phyloP scores from a whole-genome alignment of 2,888 invertebrate genomes.

The Oligia strigilis region DNA sequence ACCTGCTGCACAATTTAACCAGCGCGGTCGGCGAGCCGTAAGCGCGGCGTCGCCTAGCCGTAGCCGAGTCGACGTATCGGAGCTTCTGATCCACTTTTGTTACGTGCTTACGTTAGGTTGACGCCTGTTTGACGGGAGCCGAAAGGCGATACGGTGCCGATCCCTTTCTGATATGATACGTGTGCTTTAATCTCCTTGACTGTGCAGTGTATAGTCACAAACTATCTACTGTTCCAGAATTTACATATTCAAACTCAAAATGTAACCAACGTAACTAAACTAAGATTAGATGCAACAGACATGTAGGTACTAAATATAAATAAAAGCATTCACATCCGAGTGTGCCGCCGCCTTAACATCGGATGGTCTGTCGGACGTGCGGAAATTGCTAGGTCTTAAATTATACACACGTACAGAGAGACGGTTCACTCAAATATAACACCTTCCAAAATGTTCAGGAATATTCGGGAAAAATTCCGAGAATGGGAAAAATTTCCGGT shows the following conservation, averaged over 20 bases:
- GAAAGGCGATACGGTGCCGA: too few species aligned
- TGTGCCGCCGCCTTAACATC: conserved; percentile 47
- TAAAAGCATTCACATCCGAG: conserved; percentile 34
- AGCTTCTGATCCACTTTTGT: too few species aligned
- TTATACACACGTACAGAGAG: conserved; percentile 61
- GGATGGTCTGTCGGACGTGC: conserved; percentile 59
- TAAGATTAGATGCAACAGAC: conserved; percentile 8
- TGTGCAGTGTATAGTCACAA: neutral
- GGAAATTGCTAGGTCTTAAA: conserved; percentile 69
- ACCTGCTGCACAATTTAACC: too few species aligned
- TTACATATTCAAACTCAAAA: conserved; percentile 1
- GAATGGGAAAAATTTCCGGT: conserved; percentile 17
- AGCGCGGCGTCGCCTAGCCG: too few species aligned
- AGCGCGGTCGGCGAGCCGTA: too few species aligned
- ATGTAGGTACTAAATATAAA: conserved; percentile 22
- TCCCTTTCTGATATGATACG: too few species aligned
- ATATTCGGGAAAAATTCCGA: conserved; percentile 41
- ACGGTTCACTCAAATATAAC: conserved; percentile 62
- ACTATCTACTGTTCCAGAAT: neutral
- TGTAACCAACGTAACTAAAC: neutral
- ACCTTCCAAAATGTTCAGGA: conserved; percentile 51
- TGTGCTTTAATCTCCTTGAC: neutral
- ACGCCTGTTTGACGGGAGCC: too few species aligned
- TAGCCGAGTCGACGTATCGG: too few species aligned
- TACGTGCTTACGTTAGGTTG: too few species aligned